A percentile compares a stretch with the other conserved stretches of the same genome.
phyloP scores from a whole-genome alignment of 2,113 vertebrate species.

The Protobothrops flavoviridis region DNA sequence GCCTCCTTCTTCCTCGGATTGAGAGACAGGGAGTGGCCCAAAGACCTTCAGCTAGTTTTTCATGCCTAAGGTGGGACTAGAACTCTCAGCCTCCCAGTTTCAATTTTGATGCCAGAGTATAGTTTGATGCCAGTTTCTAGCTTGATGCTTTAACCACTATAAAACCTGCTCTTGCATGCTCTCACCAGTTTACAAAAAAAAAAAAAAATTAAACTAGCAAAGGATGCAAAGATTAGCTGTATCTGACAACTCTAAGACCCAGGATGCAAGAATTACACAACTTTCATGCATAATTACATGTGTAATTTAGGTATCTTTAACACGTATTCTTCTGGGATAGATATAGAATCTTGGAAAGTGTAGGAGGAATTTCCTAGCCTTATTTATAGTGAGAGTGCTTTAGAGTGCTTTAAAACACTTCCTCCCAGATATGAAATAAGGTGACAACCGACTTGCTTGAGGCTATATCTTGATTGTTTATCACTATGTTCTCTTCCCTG shows the following conservation, averaged over 20 bases:
- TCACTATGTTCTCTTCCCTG: not conserved
- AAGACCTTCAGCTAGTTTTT: not conserved
- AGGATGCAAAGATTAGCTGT: not conserved
- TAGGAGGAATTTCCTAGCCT: not conserved
- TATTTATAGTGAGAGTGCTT: not conserved
- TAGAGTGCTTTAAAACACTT: not conserved
- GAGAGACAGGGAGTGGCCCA: not conserved
- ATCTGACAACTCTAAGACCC: not conserved
- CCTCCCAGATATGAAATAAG: not conserved
- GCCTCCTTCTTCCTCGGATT: not conserved
- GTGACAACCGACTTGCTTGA: not conserved
- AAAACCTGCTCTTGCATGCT: not conserved
- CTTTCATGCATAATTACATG: too few relatives aligned
- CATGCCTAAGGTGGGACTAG: not conserved
- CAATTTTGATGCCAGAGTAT: too few relatives aligned
- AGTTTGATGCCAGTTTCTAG: not conserved
- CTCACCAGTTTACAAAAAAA: not conserved
- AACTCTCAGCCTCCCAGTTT: not conserved
- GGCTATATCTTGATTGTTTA: not conserved
- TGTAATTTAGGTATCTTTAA: too few relatives aligned
- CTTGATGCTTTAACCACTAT: not conserved
- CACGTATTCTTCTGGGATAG: too few relatives aligned
- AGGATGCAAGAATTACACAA: not conserved
- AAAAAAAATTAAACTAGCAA: not conserved
- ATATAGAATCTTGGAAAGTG: too few relatives aligned